Percentiles rank a stretch among this genome's conserved stretches.
These are phyloP conservation scores for Metopolophium dirhodum DNA, from an alignment of 1,140 invertebrate genomes.

Conservation along the genomic window DNA sequence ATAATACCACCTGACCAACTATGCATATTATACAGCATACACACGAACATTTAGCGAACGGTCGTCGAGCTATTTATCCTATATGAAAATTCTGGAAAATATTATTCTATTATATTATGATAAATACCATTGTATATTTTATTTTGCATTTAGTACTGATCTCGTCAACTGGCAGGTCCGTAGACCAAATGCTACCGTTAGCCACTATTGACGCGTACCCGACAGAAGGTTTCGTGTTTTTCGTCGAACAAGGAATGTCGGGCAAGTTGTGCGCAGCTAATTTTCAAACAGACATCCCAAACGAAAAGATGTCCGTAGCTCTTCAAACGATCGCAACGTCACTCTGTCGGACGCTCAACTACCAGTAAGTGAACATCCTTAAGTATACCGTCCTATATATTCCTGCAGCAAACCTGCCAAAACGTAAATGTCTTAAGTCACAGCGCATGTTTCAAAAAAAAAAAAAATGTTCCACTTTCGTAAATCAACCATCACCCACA, in stretches of 20 bases:
- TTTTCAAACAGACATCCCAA: constrained; percentile 64
- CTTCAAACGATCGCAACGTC: constrained; percentile 76
- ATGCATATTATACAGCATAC: neutral
- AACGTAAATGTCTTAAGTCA: neutral
- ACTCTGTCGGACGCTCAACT: constrained; percentile 77
- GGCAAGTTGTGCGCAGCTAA: constrained; percentile 80
- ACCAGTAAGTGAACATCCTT: constrained; percentile 69
- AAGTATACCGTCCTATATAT: neutral
- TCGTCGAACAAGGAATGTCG: constrained; percentile 79
- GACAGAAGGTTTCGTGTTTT: constrained; percentile 78
- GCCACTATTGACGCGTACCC: constrained; percentile 73
- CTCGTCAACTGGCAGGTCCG: constrained; percentile 70
- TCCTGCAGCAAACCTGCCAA: neutral
- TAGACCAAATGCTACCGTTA: constrained; percentile 66
- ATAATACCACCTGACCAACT: neutral
- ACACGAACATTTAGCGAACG: neutral
- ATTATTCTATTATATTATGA: neutral
- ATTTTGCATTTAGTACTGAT: constrained; percentile 71
- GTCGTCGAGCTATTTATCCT: neutral
- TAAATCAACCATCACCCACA: neutral
- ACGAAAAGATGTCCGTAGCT: constrained; percentile 66
- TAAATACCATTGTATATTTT: neutral
- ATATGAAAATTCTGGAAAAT: neutral
- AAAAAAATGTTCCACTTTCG: neutral
- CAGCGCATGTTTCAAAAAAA: neutral